Evolutionary conservation across 2,888 invertebrate species (phyloP).

Genomic region (Dastarcus helophoroides): DNA sequence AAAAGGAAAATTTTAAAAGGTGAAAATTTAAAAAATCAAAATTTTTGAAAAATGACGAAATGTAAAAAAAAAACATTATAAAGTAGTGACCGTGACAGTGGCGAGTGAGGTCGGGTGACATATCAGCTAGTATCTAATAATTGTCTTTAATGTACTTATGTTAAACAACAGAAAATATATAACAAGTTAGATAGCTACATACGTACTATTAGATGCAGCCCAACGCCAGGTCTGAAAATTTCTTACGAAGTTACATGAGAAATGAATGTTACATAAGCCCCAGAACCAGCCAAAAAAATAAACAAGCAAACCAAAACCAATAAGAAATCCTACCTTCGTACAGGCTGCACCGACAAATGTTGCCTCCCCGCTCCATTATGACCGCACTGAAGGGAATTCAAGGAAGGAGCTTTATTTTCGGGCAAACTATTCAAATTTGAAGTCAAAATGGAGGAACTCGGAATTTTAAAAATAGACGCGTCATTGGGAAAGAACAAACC

Average conservation of each 20-base stretch:
- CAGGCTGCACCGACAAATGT: slow-evolving; percentile 19
- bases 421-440: slow-evolving; percentile 22
- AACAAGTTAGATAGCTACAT: no score
- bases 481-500: slow-evolving; percentile 16
- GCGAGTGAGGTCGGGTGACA: no score
- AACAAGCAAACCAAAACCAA: slow-evolving; percentile 5
- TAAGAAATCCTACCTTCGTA: slow-evolving; percentile 25
- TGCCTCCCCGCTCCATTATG: slow-evolving; percentile 19
- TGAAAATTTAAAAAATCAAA: no score
- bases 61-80: no score
- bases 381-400: slow-evolving; percentile 29
- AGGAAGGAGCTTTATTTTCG: slow-evolving; percentile 27
- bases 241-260: slow-evolving; percentile 5
- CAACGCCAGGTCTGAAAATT: slow-evolving; percentile 33
- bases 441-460: slow-evolving; percentile 22
- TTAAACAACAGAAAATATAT: no score
- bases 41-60: no score
- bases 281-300: slow-evolving; percentile 10
- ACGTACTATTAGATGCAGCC: slow-evolving; percentile 31
- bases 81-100: no score
- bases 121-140: no score
- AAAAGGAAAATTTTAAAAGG: no score
- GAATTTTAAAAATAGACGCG: slow-evolving; percentile 21
- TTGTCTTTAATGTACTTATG: no score
- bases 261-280: slow-evolving; percentile 7